A percentile compares a stretch with the other conserved stretches of the same genome.
phyloP scores from a whole-genome alignment of 2,113 vertebrate genomes.

The Stomatorhinus ivindoensis region DNA sequence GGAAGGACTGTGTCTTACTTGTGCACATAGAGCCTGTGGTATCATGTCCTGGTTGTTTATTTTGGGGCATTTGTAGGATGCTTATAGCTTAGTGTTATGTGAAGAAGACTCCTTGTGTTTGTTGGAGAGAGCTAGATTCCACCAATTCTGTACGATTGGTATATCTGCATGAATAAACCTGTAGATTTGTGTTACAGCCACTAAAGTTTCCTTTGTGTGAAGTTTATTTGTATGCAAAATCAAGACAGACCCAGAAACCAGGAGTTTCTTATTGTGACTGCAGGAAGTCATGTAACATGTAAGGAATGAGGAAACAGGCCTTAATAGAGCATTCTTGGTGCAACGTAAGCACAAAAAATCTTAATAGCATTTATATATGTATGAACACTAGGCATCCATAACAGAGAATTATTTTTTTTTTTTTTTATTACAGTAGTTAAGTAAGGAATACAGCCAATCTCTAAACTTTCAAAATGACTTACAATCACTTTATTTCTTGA shows the following conservation, averaged over 20 bases:
- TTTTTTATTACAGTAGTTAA: not conserved
- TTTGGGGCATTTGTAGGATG: not conserved
- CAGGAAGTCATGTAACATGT: not conserved
- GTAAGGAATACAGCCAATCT: not conserved
- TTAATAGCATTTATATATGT: not conserved
- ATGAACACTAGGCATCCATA: not conserved
- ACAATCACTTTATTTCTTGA: not conserved
- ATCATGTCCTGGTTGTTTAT: not conserved
- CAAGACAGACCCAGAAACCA: not conserved
- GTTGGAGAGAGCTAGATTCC: not conserved
- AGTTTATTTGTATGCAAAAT: not conserved
- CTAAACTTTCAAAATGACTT: not conserved
- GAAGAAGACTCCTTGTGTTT: not conserved
- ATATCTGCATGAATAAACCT: constrained; percentile 11
- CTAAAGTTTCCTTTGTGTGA: not conserved
- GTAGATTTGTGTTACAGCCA: constrained; percentile 5
- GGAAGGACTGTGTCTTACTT: not conserved
- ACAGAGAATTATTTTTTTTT: too few relatives aligned
- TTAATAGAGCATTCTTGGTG: not conserved
- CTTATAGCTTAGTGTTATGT: not conserved
- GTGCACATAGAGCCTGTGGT: not conserved
- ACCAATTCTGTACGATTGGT: not conserved
- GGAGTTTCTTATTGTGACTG: not conserved
- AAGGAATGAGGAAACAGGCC: not conserved
- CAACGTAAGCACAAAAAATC: not conserved